Percentiles rank a stretch among this genome's conserved stretches.
Evolutionary conservation across 1,140 invertebrate species (phyloP).

Genomic region (Bathynomus jamesi): DNA sequence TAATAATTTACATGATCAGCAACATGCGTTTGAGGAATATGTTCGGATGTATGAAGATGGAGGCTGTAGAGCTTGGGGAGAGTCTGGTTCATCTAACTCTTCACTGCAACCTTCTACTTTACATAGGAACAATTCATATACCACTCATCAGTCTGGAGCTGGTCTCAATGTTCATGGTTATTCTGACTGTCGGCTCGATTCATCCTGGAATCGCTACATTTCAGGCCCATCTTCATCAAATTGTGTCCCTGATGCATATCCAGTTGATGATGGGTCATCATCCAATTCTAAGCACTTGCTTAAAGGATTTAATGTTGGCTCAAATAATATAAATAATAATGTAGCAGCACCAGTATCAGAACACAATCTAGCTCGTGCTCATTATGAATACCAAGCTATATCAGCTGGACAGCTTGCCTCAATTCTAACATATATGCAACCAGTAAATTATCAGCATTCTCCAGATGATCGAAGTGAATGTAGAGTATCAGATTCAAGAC

Average conservation of each 20-base stretch:
- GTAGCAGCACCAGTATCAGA: neutral
- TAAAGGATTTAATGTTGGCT: neutral
- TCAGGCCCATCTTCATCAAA: neutral
- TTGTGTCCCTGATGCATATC: neutral
- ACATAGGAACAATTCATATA: neutral
- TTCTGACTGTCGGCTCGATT: neutral
- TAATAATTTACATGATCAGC: neutral
- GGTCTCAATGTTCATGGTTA: neutral
- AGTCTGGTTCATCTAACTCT: neutral
- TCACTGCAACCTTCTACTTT: neutral
- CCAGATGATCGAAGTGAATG: neutral
- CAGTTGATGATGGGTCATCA: neutral
- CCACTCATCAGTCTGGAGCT: neutral
- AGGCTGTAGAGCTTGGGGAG: neutral
- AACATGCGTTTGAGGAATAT: neutral
- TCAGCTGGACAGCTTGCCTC: neutral
- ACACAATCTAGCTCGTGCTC: neutral
- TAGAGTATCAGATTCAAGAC: neutral
- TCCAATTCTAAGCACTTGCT: neutral
- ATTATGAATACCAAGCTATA: neutral
- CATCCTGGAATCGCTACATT: neutral
- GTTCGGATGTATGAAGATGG: neutral
- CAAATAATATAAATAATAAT: neutral
- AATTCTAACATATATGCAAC: neutral
- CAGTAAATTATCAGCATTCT: neutral